Percentiles rank a stretch among this genome's conserved stretches.
Evolutionary conservation across 2,113 vertebrate genomes (phyloP).

Genomic region (Channa argus): DNA sequence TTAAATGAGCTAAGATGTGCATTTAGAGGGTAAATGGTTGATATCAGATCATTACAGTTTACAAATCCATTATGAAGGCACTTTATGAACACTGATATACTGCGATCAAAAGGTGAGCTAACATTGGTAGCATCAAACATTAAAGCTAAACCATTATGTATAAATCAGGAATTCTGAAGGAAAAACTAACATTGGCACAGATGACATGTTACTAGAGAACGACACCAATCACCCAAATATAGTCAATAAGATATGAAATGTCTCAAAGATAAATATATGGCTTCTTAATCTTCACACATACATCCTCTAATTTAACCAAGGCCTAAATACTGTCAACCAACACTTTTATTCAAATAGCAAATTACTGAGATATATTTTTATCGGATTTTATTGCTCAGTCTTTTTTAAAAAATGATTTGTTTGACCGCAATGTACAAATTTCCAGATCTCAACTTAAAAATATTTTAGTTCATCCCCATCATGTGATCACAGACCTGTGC

Average conservation of each 20-base stretch:
- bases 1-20: conserved; percentile 52
- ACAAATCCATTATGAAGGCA: conserved; percentile 63
- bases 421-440: conserved; percentile 35
- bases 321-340: conserved; percentile 36
- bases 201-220: conserved; percentile 29
- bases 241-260: conserved; percentile 57
- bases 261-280: conserved; percentile 77
- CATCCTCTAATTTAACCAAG: conserved; percentile 46
- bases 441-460: conserved; percentile 36
- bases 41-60: conserved; percentile 50
- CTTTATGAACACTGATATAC: conserved; percentile 49
- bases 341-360: conserved; percentile 50
- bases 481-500: background rate
- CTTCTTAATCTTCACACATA: conserved; percentile 69
- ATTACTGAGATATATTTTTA: conserved; percentile 67
- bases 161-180: background rate
- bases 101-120: background rate
- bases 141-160: conserved; percentile 10
- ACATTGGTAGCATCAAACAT: background rate
- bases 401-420: conserved; percentile 78
- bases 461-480: conserved; percentile 6
- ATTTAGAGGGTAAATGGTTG: conserved; percentile 49
- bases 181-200: conserved; percentile 14
- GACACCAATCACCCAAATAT: conserved; percentile 55
- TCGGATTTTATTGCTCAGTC: conserved; percentile 70